These are phyloP conservation scores for Otus sunia DNA, from an alignment of 2,113 vertebrate genomes.

Conservation along the genomic window DNA sequence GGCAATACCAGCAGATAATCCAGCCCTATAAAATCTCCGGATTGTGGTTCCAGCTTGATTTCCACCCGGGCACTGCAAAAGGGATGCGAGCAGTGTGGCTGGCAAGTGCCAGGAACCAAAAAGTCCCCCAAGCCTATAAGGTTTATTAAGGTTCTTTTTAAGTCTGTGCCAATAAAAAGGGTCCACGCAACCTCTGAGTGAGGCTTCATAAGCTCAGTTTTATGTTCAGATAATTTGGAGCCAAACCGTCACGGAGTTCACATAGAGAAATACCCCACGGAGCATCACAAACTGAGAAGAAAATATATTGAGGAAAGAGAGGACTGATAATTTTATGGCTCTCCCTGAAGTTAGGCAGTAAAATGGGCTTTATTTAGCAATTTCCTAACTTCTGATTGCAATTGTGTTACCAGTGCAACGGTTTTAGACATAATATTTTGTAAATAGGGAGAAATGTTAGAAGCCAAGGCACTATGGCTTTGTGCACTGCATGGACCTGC, in stretches of 20 bases:
- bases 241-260: constrained; percentile 46
- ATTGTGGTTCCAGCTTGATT: constrained; percentile 14
- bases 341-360: constrained; percentile 28
- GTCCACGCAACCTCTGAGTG: constrained; percentile 23
- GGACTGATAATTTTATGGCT: constrained; percentile 55
- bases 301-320: constrained; percentile 32
- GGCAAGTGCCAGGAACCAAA: constrained; percentile 32
- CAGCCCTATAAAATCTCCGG: constrained; percentile 1
- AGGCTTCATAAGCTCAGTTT: constrained; percentile 48
- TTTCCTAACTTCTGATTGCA: constrained; percentile 16
- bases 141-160: constrained; percentile 61
- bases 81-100: background rate
- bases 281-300: constrained; percentile 21
- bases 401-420: background rate
- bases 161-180: constrained; percentile 61
- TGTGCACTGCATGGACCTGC: background rate
- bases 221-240: constrained; percentile 44
- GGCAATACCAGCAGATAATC: constrained; percentile 18
- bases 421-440: background rate
- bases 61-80: background rate
- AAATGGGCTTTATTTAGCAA: constrained; percentile 37
- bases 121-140: constrained; percentile 34
- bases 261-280: constrained; percentile 24
- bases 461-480: background rate
- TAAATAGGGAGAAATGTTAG: background rate